Evolutionary conservation across 2,113 vertebrate species (phyloP), one percentile per base, ranked within the genome.

Genomic region (Balaenoptera acutorostrata): DNA sequence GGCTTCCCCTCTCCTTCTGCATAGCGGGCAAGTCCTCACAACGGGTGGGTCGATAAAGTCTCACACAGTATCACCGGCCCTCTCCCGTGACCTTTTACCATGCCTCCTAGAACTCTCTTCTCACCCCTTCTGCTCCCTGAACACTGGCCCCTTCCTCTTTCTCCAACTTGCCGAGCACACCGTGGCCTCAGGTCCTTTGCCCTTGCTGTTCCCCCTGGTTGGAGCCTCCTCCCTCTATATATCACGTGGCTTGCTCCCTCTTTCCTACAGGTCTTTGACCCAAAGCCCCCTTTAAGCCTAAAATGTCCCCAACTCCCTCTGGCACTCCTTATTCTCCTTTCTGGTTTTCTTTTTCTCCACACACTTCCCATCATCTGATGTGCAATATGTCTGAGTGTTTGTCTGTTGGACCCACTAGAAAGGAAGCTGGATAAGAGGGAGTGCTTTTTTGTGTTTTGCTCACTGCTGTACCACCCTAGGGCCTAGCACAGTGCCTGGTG

Each of bases 51-150:
- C 12, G n/a, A 1, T 3, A 36, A 27, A 61, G 84, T 23, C 31
- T 25, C 5, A 36, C 33, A 59, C n/a, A 15, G 0, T 3, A 17
- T 25, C 23, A 5, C 14, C 44, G 12, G 0, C 9, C 36, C 9
- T 21, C n/a, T 66, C 41, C 27, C 1, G 4, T 46, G 31, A 59
- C 9, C 41, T 88, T n/a, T 52, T 6, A 12, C 25, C 49, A 3
- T 0, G 0, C 4, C 31, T 41, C 55, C 5, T 29, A 1, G 23
- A 8, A 14, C 36, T 82, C 66, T 41, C 4, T 74, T 23, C n/a
- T 36, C 2, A 8, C 27, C 31, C 10, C 6, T 27, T 77, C 21
- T 55, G 12, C 14, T 52, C 29, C 9, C 33, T 1, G 1, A 82
- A 29, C 2, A 17, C 10, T 0, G 6, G 44, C 39, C 18, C 12